These are phyloP conservation scores for Schrankia costaestrigalis DNA, from an alignment of 2,888 invertebrate genomes.

Conservation along the genomic window DNA sequence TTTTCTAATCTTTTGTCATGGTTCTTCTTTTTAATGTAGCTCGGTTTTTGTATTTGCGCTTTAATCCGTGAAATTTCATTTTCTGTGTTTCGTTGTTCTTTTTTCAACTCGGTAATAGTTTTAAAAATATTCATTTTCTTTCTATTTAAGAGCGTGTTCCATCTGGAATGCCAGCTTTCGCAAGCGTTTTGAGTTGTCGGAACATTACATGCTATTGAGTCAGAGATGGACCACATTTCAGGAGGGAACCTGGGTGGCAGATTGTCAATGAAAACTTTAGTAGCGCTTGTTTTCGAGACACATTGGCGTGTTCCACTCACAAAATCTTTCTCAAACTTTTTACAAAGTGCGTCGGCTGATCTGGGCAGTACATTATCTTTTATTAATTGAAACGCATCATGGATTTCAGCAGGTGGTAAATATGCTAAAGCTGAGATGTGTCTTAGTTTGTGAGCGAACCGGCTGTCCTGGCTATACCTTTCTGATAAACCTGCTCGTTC, in stretches of 20 bases:
- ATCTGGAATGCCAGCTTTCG: too few species aligned
- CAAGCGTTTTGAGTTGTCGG: slow-evolving; percentile 1
- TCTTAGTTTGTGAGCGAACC: slow-evolving; percentile 6
- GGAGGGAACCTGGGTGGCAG: slow-evolving; percentile 1
- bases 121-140: slow-evolving; percentile 4
- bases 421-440: slow-evolving; percentile 3
- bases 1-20: too few species aligned
- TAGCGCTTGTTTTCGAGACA: neutral
- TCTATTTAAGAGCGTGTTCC: too few species aligned
- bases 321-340: neutral
- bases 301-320: slow-evolving; percentile 1
- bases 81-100: too few species aligned
- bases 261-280: too few species aligned
- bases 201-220: neutral
- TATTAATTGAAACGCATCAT: neutral
- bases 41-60: slow-evolving; percentile 1
- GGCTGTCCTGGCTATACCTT: slow-evolving; percentile 3
- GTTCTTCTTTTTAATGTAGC: neutral
- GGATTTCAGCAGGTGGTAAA: slow-evolving; percentile 1
- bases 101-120: too few species aligned
- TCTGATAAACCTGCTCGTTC: neutral
- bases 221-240: neutral
- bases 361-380: neutral
- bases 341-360: neutral
- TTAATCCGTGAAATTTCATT: slow-evolving; percentile 1